A percentile compares a stretch with the other conserved stretches of the same genome.
These are phyloP conservation scores for Catharus fuscescens DNA, from an alignment of 2,113 vertebrate genomes.

Conservation along the genomic window DNA sequence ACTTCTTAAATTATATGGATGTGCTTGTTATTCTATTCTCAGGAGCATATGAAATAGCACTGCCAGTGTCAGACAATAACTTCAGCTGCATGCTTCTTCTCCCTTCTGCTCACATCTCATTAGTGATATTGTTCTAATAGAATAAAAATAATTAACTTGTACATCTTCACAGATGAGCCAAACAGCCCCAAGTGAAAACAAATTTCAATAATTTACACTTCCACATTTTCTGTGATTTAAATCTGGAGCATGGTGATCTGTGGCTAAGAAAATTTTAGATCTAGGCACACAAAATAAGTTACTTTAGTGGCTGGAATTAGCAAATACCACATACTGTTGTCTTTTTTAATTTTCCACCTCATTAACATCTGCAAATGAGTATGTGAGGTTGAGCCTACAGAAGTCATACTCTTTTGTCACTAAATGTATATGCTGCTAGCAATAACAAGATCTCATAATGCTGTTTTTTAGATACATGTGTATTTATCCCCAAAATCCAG, in stretches of 20 bases:
- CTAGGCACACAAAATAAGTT: constrained; percentile 1
- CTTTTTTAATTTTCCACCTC: constrained; percentile 73
- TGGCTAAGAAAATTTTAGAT: background rate
- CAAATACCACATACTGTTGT: constrained; percentile 48
- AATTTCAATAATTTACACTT: background rate
- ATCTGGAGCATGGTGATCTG: background rate
- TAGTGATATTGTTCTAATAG: constrained; percentile 12
- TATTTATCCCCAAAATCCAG: background rate
- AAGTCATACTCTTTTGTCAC: constrained; percentile 27
- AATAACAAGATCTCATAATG: background rate
- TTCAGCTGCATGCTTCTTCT: background rate
- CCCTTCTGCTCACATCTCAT: background rate
- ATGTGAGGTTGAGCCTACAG: constrained; percentile 21
- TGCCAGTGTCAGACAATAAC: background rate
- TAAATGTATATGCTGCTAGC: constrained; percentile 40
- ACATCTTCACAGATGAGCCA: constrained; percentile 4
- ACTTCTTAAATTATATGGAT: background rate
- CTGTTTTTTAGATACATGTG: background rate
- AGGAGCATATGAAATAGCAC: background rate
- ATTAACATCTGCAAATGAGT: constrained; percentile 63
- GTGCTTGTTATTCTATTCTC: background rate
- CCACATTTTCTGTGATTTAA: constrained; percentile 9
- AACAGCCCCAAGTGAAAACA: constrained; percentile 5
- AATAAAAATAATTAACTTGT: constrained; percentile 51
- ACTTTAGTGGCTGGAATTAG: constrained; percentile 12